A percentile compares a stretch with the other conserved stretches of the same genome.
phyloP scores from a whole-genome alignment of 2,888 invertebrate species.

The Amphipoea lucens region DNA sequence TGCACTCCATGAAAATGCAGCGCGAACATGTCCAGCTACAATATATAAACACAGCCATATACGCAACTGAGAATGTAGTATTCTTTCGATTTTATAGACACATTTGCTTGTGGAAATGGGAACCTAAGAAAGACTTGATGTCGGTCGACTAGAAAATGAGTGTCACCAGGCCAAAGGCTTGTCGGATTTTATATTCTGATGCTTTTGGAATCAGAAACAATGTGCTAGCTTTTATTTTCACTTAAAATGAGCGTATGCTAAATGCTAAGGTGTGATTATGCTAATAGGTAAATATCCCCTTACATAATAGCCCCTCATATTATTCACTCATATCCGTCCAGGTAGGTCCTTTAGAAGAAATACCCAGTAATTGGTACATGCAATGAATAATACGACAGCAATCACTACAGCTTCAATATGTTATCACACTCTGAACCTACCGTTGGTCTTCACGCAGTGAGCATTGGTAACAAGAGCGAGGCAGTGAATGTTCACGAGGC shows the following conservation, averaged over 20 bases:
- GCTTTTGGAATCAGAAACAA: neutral
- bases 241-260: neutral
- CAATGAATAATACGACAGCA: neutral
- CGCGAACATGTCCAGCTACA: slow-evolving; percentile 42
- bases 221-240: neutral
- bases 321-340: neutral
- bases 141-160: slow-evolving; percentile 35
- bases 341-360: neutral
- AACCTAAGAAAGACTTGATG: slow-evolving; percentile 22
- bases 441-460: neutral
- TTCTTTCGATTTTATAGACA: slow-evolving; percentile 48
- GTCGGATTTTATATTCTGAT: slow-evolving; percentile 23
- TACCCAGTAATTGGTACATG: neutral
- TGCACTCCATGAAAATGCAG: slow-evolving; percentile 61
- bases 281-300: neutral
- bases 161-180: slow-evolving; percentile 21
- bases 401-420: neutral
- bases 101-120: slow-evolving; percentile 17
- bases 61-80: slow-evolving; percentile 7
- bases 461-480: neutral
- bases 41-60: slow-evolving; percentile 30
- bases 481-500: neutral
- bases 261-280: neutral
- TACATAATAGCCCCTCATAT: neutral
- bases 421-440: neutral